A percentile compares a stretch with the other conserved stretches of the same genome.
Evolutionary conservation across 1,140 invertebrate species (phyloP).

Genomic region (Drosophila leontia): DNA sequence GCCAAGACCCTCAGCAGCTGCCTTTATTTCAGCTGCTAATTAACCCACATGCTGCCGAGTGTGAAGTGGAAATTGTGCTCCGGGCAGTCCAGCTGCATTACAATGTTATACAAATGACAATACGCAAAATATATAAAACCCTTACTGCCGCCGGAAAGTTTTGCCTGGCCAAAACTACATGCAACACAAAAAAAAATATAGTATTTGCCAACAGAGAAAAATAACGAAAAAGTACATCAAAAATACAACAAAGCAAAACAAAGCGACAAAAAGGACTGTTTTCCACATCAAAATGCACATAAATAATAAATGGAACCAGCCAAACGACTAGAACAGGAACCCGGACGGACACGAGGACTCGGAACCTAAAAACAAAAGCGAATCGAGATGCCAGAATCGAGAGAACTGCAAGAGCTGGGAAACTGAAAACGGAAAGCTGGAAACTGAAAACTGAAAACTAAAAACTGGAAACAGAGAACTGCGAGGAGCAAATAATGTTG

Average conservation of each 20-base stretch:
- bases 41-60: constrained; percentile 47
- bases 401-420: constrained; percentile 2
- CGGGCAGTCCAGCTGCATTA: constrained; percentile 44
- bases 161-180: constrained; percentile 46
- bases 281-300: constrained; percentile 82
- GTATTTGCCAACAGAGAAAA: constrained; percentile 3
- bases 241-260: constrained; percentile 36
- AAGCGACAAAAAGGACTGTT: constrained; percentile 59
- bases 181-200: constrained; percentile 26
- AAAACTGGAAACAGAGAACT: constrained; percentile 3
- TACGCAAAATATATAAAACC: constrained; percentile 47
- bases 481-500: constrained; percentile 35
- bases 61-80: constrained; percentile 38
- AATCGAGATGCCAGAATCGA: constrained; percentile 28
- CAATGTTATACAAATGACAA: constrained; percentile 63
- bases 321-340: constrained; percentile 60
- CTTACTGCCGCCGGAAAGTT: constrained; percentile 19
- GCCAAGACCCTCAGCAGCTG: constrained; percentile 12
- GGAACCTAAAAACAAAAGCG: constrained; percentile 43
- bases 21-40: constrained; percentile 53
- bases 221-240: constrained; percentile 24
- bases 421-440: neutral
- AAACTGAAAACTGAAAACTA: neutral
- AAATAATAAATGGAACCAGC: constrained; percentile 79
- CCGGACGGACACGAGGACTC: constrained; percentile 35